Base-by-base conservation (phyloP, 2,888 invertebrate genomes). In the Meghimatium bilineatum region DNA sequence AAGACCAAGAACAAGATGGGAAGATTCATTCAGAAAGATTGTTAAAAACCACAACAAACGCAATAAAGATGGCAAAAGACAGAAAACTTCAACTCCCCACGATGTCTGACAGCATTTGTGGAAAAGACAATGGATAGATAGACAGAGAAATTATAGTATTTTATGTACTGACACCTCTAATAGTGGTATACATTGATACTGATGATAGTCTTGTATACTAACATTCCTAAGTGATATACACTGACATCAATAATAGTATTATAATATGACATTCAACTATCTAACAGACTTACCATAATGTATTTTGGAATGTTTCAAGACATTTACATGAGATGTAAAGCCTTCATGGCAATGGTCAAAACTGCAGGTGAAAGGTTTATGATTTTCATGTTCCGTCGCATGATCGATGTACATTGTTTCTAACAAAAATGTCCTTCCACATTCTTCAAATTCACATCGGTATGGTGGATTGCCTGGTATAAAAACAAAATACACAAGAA, bases 381-480 rank as follows among this genome's bases (percentile, higher is more conserved):
- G 63, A 14, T 84, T 84, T 32, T 75, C 77, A 79, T 86, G 85
- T 49, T 81, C 80, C 23, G 49, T 66, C 29, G 72, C 38, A 49
- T 86, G 85, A n/a, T n/a, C 38, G 38, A 36, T 78, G 63, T 32
- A 77, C 32, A 38, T 71, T 29, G 63, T 26, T 36, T 84, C 84
- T 36, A 80, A 49, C 17, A 84, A 71, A 76, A 84, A 84, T 56
- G 84, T 76, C 17, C 84, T 38, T 17, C 60, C 34, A 75, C 84
- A 84, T n/a, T 75, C 71, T n/a, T 76, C 76, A 69, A 49, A 67
- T n/a, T 80, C 76, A 84, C 84, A 84, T 75, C 74, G 66, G 75
- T 69, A 84, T 3, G 84, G 80, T 60, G 84, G 84, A 34, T 84
- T 84, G n/a, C 67, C 84, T 84, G 29, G 66, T 20, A 36, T 56